A percentile compares a stretch with the other conserved stretches of the same genome.
phyloP scores from a whole-genome alignment of 1,140 invertebrate species.

The Drosophila pachea region DNA sequence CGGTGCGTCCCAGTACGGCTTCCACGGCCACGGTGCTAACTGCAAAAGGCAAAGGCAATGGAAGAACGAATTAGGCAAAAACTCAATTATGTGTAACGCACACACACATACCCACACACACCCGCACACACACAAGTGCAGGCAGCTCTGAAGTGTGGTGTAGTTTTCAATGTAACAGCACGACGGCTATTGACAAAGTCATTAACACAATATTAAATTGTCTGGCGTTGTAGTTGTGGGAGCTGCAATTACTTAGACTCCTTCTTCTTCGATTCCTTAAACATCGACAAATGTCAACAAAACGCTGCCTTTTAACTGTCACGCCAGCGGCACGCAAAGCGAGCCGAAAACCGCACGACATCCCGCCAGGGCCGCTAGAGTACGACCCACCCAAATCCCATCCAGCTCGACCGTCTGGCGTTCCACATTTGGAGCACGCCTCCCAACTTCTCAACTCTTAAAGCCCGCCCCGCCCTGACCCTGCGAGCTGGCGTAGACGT shows the following conservation, averaged over 20 bases:
- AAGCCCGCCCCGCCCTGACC: constrained; percentile 35
- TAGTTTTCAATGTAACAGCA: constrained; percentile 61
- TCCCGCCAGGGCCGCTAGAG: background rate
- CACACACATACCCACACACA: too few relatives aligned
- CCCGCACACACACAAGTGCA: constrained; percentile 19
- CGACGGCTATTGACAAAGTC: constrained; percentile 71
- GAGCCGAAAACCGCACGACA: constrained; percentile 31
- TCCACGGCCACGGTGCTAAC: constrained; percentile 86
- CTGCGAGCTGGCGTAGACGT: constrained; percentile 64
- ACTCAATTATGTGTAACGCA: constrained; percentile 26
- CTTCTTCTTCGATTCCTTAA: constrained; percentile 63
- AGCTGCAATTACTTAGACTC: constrained; percentile 68
- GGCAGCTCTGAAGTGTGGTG: constrained; percentile 25
- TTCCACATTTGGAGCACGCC: constrained; percentile 3
- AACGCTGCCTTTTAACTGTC: constrained; percentile 75
- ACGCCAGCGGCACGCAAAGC: constrained; percentile 69
- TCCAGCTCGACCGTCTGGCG: background rate
- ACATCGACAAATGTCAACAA: constrained; percentile 72
- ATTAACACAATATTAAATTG: constrained; percentile 77
- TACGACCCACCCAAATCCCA: background rate
- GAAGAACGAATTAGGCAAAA: constrained; percentile 33
- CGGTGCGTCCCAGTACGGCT: constrained; percentile 88
- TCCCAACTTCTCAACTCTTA: constrained; percentile 31
- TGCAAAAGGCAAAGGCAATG: constrained; percentile 79
- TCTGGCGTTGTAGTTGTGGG: constrained; percentile 39